Evolutionary conservation across 2,113 vertebrate species (phyloP), one percentile per base, ranked within the genome.

Genomic region (Anolis sagrei): DNA sequence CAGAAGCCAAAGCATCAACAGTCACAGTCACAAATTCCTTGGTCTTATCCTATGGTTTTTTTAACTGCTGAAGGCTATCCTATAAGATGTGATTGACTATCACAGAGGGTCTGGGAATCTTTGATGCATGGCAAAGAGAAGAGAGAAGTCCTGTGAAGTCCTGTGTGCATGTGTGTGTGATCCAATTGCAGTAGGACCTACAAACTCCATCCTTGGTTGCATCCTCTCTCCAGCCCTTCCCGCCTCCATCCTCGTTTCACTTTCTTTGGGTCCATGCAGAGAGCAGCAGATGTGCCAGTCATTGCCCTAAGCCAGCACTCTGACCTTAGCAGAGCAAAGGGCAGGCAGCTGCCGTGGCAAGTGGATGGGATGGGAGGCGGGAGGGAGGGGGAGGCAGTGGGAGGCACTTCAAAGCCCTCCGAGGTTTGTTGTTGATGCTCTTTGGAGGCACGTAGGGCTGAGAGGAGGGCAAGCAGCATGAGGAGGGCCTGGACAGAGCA

Each of bases 321-420:
- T 87, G 86, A 87, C 86, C 86, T 82, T 73, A n/a, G 64, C 72
- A 87, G 86, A 87, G 86, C 86, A 87, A 87, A 87, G 86, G 86
- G 79, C 86, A 87, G 80, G 86, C 80, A 87, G 86, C 86, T 87
- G 86, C 79, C 70, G 29, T 82, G 80, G 72, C 86, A 82, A 87
- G 74, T 87, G 79, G 86, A 82, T 77, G 62, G 34, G 73, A 69
- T 70, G 62, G 75, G 86, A 58, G 54, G 54, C 54, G 18, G 54
- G 54, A 58, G 79, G 66, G 25, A 49, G 80, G 69, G 72, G 70
- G 54, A 39, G 66, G 5, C 8, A 69, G 34, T 54, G 62, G 72
- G 72, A 82, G 66, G 74, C 79, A 82, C 48, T 82, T 81, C 79
- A 77, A 70, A 61, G 80, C 48, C 66, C 16, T 58, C 54, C 5